Evolutionary conservation across 2,888 invertebrate species (phyloP), one percentile per base, ranked within the genome.

Genomic region (Drosophila pegasa): DNA sequence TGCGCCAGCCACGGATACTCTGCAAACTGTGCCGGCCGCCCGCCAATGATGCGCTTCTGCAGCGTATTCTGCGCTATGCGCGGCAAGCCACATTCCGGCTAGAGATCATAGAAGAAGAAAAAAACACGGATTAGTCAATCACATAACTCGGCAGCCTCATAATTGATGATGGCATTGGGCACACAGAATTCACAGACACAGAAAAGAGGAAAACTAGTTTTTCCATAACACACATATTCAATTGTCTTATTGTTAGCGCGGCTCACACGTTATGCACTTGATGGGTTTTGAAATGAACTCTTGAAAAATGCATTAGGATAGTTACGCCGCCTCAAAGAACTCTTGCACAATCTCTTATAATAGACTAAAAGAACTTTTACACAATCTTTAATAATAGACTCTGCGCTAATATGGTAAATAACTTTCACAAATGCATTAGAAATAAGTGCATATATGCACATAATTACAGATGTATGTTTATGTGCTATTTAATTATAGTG

Each of bases 1-100:
- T 97, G 97, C 0, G 96, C 96, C 90, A 97, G 97, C 97, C 97
- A 97, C 0, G 97, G 97, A 87, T 96, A 96, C 92, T 96, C 96
- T 0, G 92, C 92, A 48, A 94, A 96, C 75, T 94, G 93, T 0
- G 97, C 97, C 76, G 96, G 95, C 4, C 95, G 93, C 0, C 97
- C 97, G 0, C 97, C 97, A 41, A 97, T 96, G 68, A 97, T 97
- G 54, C 97, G 93, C 90, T 96, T 96, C 88, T 95, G 95, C 1
- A 95, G 89, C 22, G 94, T 93, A 56, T 93, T 93, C 22, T 93
- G 78, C 4, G 93, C 71, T 87, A 91, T 87, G 92, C 94, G 93
- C 0, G 96, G 95, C 14, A 96, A 89, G 0, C 96, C 96, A 80
- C 96, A 96, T 76, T 95, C 95, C 7, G 91, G 84, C 80, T 94